Conservation (phyloP, 2,888 invertebrate genomes). For the Zygogramma bicolorata region DNA sequence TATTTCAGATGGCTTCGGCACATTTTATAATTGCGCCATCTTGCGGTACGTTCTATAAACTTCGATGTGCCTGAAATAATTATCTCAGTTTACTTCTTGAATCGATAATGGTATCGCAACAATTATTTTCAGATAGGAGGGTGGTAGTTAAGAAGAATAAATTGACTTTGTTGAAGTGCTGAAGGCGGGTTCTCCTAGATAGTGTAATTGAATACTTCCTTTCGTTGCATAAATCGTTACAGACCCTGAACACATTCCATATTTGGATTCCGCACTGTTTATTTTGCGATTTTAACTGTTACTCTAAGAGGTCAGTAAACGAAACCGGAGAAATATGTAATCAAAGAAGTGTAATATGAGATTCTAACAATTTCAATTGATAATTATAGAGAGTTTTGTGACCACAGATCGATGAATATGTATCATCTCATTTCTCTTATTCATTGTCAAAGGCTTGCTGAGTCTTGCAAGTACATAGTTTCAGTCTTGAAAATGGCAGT, state of each 20-base stretch:
- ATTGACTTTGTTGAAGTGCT: constrained; percentile 3
- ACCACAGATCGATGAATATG: no score
- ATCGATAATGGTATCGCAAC: constrained; percentile 12
- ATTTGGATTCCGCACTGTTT: not conserved
- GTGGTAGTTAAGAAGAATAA: constrained; percentile 1
- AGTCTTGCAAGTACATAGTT: no score
- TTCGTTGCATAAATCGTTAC: not conserved
- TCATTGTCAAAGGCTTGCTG: no score
- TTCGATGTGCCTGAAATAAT: not conserved
- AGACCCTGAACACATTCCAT: not conserved
- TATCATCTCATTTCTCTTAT: no score
- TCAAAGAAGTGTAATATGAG: no score
- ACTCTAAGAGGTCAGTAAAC: no score
- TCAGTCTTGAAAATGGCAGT: no score
- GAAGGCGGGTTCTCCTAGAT: not conserved
- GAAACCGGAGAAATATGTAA: no score
- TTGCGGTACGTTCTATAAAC: constrained; percentile 3
- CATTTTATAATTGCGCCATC: constrained; percentile 10
- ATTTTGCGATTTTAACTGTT: no score
- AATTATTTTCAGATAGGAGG: constrained; percentile 3
- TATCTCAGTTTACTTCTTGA: constrained; percentile 1
- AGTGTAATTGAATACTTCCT: constrained; percentile 18
- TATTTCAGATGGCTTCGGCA: constrained; percentile 21
- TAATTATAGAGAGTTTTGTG: no score
- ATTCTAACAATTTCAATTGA: no score